phyloP scores from a whole-genome alignment of 2,888 invertebrate genomes.

The Xestobium rufovillosum region DNA sequence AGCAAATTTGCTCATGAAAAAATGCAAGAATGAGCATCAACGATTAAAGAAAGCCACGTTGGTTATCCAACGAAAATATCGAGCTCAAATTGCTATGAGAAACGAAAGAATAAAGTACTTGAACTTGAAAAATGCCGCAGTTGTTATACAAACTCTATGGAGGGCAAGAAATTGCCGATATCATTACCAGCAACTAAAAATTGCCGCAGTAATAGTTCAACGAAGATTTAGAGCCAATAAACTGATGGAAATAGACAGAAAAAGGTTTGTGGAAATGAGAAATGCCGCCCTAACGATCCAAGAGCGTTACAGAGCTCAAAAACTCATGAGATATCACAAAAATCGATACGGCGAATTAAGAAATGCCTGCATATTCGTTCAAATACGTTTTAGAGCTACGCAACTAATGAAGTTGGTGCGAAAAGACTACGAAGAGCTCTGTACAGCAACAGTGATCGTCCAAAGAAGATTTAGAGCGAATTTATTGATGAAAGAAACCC shows the following conservation, averaged over 20 bases:
- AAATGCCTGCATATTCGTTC: constrained; percentile 24
- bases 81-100: constrained; percentile 39
- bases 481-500: constrained; percentile 39
- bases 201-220: constrained; percentile 19
- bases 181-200: constrained; percentile 29
- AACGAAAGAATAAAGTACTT: constrained; percentile 31
- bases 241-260: constrained; percentile 21
- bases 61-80: constrained; percentile 44
- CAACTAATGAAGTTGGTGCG: constrained; percentile 19
- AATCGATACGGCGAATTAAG: constrained; percentile 33
- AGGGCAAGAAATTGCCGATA: constrained; percentile 29
- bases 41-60: constrained; percentile 35
- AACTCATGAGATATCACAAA: constrained; percentile 34
- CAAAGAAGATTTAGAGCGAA: constrained; percentile 44
- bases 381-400: constrained; percentile 25
- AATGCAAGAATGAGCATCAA: constrained; percentile 33
- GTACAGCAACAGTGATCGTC: constrained; percentile 34
- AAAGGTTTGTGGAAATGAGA: constrained; percentile 20
- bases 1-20: constrained; percentile 29
- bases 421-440: constrained; percentile 32
- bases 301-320: constrained; percentile 39
- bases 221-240: constrained; percentile 27
- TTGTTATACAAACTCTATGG: constrained; percentile 35
- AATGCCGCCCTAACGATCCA: constrained; percentile 41
- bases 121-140: constrained; percentile 32